A percentile compares a stretch with the other conserved stretches of the same genome.
phyloP scores from a whole-genome alignment of 2,888 invertebrate species.

The Operophtera brumata region DNA sequence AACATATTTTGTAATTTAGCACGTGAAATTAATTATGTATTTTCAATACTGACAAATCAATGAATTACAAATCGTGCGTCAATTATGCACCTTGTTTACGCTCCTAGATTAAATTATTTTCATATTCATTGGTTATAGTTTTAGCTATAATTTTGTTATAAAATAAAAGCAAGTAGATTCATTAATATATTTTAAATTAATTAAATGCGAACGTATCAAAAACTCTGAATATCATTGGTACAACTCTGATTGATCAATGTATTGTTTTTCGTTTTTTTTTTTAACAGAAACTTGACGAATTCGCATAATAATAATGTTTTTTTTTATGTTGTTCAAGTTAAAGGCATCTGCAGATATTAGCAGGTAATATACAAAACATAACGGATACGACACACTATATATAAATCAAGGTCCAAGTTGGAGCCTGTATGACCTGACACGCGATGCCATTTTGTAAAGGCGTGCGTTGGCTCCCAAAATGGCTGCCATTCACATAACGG shows the following conservation, averaged over 20 bases:
- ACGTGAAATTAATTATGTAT: background rate
- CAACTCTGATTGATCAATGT: slow-evolving; percentile 6
- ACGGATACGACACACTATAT: slow-evolving; percentile 1
- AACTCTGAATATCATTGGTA: background rate
- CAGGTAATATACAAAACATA: background rate
- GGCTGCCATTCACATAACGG: slow-evolving; percentile 15
- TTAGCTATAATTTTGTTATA: slow-evolving; percentile 4
- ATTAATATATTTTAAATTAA: slow-evolving; percentile 4
- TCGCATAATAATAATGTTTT: slow-evolving; percentile 10
- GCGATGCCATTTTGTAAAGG: slow-evolving; percentile 10
- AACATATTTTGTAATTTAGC: background rate
- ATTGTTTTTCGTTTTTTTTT: slow-evolving; percentile 8
- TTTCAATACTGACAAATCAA: background rate
- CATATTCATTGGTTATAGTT: slow-evolving; percentile 5
- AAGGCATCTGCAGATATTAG: background rate
- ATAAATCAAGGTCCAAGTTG: background rate
- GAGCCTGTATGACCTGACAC: background rate
- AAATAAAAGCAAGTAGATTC: background rate
- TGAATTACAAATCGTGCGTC: background rate
- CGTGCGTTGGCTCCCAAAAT: background rate
- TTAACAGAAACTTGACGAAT: slow-evolving; percentile 8
- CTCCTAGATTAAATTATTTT: background rate
- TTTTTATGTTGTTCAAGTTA: slow-evolving; percentile 16
- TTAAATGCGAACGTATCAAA: slow-evolving; percentile 5
- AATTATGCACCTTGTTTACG: background rate